Conservation (phyloP, 1,140 invertebrate genomes). For the Sarcophaga peregrina region DNA sequence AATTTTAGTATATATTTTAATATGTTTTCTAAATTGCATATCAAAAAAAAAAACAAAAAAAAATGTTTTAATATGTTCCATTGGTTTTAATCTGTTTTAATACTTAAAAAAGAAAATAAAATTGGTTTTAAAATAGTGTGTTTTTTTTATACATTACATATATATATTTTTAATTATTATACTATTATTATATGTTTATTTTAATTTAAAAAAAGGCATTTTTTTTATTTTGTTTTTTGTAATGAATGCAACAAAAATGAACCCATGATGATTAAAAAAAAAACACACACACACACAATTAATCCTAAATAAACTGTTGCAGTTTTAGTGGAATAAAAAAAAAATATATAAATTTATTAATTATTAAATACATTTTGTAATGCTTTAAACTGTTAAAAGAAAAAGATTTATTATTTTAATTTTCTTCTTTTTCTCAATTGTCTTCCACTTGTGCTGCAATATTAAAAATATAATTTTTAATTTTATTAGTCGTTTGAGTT, state of each 20-base stretch:
- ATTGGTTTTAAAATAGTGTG: conserved; percentile 26
- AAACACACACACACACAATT: too few species aligned
- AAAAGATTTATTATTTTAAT: conserved; percentile 21
- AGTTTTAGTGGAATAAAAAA: conserved; percentile 35
- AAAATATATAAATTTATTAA: conserved; percentile 4
- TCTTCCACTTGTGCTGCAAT: conserved; percentile 66
- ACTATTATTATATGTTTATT: not conserved
- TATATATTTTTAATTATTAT: not conserved
- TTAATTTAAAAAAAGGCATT: not conserved
- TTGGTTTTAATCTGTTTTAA: conserved; percentile 42
- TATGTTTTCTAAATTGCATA: not conserved
- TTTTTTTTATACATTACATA: conserved; percentile 25
- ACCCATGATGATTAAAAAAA: not conserved
- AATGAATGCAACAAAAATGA: not conserved
- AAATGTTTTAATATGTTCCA: conserved; percentile 27
- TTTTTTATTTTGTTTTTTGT: not conserved
- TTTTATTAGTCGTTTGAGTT: conserved; percentile 30
- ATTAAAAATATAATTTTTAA: conserved; percentile 48
- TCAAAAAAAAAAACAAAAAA: too few species aligned
- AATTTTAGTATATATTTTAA: conserved; percentile 1
- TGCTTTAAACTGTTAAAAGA: conserved; percentile 25
- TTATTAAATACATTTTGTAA: conserved; percentile 22
- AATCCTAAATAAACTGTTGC: conserved; percentile 34
- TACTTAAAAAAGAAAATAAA: conserved; percentile 21
- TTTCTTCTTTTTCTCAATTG: conserved; percentile 43